phyloP scores from a whole-genome alignment of 2,113 vertebrate species.

The Sander lucioperca region DNA sequence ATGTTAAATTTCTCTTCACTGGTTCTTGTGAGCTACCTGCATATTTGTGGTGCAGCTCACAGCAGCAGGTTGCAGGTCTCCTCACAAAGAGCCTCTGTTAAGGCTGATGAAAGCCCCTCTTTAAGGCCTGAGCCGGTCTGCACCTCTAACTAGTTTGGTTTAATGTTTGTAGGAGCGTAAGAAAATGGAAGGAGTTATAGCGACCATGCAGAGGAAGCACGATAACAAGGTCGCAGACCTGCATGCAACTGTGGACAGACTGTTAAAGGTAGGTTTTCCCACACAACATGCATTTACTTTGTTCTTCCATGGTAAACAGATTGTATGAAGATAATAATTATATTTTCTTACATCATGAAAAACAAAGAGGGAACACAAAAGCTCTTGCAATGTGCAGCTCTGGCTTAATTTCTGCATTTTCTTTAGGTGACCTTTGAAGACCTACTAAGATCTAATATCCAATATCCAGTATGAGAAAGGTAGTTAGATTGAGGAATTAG shows the following conservation, averaged over 20 bases:
- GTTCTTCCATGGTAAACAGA: not conserved
- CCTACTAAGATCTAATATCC: not conserved
- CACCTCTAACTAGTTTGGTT: conserved; percentile 63
- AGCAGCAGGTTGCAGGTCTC: conserved; percentile 33
- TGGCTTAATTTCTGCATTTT: not conserved
- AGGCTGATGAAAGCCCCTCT: conserved; percentile 68
- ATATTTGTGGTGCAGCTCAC: conserved; percentile 49
- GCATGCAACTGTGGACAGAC: conserved; percentile 74
- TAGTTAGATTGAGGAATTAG: not conserved
- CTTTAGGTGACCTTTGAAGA: not conserved
- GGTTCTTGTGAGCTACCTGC: conserved; percentile 46
- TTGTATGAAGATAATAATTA: not conserved
- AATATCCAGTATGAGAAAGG: not conserved
- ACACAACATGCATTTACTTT: not conserved
- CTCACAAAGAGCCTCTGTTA: conserved; percentile 76
- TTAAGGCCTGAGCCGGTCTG: conserved; percentile 23
- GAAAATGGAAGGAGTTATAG: conserved; percentile 77
- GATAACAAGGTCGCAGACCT: conserved; percentile 78
- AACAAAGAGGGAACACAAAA: not conserved
- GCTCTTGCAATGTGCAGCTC: not conserved
- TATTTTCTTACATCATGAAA: conserved; percentile 22
- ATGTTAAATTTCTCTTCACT: not conserved
- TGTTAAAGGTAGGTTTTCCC: conserved; percentile 74
- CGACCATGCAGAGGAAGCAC: conserved; percentile 78
- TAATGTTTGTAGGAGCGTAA: conserved; percentile 79